phyloP scores from a whole-genome alignment of 2,797 vertebrate genomes.

The Epinephelus awoara region DNA sequence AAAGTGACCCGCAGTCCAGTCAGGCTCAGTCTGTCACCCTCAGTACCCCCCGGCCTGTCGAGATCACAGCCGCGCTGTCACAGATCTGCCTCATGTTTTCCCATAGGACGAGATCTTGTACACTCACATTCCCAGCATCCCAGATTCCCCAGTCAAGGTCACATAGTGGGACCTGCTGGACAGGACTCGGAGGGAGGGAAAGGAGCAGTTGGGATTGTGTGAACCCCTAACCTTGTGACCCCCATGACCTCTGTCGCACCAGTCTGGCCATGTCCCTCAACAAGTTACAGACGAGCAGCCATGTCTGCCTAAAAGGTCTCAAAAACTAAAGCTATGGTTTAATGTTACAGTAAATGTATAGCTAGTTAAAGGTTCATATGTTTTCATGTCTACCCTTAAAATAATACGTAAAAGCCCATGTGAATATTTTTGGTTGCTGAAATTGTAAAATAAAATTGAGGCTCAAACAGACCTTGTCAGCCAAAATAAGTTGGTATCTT shows the following conservation, averaged over 20 bases:
- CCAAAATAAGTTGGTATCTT: too few species aligned
- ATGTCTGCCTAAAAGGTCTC: not conserved
- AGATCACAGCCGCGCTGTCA: constrained; percentile 73
- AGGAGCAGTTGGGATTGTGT: constrained; percentile 16
- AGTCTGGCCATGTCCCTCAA: constrained; percentile 36
- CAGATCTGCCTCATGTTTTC: constrained; percentile 66
- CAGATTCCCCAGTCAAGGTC: constrained; percentile 57
- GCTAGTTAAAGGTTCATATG: not conserved
- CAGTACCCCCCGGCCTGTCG: constrained; percentile 20
- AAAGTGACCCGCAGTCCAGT: constrained; percentile 70
- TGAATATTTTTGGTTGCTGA: not conserved
- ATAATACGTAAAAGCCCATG: not conserved
- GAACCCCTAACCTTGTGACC: constrained; percentile 37
- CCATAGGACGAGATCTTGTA: constrained; percentile 56
- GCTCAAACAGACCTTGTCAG: too few species aligned
- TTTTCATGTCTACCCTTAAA: not conserved
- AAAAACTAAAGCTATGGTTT: not conserved
- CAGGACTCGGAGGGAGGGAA: not conserved
- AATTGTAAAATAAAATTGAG: not conserved
- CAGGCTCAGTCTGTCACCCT: constrained; percentile 67
- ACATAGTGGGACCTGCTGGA: constrained; percentile 62
- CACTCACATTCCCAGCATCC: constrained; percentile 63
- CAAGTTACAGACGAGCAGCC: not conserved
- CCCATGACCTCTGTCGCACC: constrained; percentile 36
- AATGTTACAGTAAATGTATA: not conserved